Evolutionary conservation across 2,888 invertebrate species (phyloP), one percentile per base, ranked within the genome.

Genomic region (Willowsia nigromaculata): DNA sequence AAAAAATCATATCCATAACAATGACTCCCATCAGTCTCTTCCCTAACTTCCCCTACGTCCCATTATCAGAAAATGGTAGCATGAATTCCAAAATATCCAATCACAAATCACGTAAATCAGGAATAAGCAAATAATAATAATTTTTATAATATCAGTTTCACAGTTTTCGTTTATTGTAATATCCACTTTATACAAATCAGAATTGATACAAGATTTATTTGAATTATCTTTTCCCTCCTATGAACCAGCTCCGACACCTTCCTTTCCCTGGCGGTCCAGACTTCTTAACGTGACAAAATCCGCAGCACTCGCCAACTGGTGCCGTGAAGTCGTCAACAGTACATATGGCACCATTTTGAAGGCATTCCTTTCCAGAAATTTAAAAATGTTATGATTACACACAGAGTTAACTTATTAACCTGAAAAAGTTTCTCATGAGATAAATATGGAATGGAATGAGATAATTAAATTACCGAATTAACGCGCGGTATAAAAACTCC

Each of bases 191-290:
- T 25, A 56, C 25, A 25, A 56, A 56, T 25, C n/a, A n/a, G 25
- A n/a, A 22, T 33, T 22, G 62, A 7, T 33, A 43, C 40, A 18
- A 43, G 1, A 43, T 74, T 33, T 22, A 47, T 43, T 25, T 22
- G 50, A 15, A 71, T 43, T 89, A 74, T 40, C n/a, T n/a, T n/a
- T 74, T 65, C 22, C 91, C 91, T 50, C 90, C 91, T 27, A 86
- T 83, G 59, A 91, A 91, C 91, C 91, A 91, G 65, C 90, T 90
- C 0, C 91, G 71, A 62, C 91, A 91, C 33, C 88, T 47, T n/a
- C 91, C 91, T 47, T 85, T 74, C 0, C 82, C 85, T 9, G 62
- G 30, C 18, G 84, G 81, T 13, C 83, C 74, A 11, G 90, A 74
- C 33, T 90, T 88, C 22, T 89, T 91, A 1, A 90, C 88, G 76